Conservation (phyloP, 2,113 vertebrate species). For the Urocynchramus pylzowi region DNA sequence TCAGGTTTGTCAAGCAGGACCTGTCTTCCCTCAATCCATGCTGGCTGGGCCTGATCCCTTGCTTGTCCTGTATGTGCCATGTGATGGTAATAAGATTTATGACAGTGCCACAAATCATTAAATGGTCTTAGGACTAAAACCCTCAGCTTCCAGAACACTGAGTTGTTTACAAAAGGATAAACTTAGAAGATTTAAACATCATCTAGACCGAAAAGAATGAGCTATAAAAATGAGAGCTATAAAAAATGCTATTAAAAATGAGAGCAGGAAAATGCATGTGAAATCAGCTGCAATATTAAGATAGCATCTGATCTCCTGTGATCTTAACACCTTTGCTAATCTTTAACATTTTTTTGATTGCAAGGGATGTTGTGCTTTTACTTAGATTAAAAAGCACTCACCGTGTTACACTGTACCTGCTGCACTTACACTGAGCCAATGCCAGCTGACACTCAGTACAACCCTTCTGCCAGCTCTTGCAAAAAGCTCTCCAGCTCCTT, state of each 20-base stretch:
- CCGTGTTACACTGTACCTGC: neutral
- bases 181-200: neutral
- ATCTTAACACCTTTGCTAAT: neutral
- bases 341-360: neutral
- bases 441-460: neutral
- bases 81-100: neutral
- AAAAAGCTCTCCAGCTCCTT: neutral
- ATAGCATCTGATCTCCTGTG: accelerated
- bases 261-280: neutral
- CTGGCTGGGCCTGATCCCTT: neutral
- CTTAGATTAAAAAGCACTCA: neutral
- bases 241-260: neutral
- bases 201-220: neutral
- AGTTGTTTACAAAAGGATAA: neutral
- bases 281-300: neutral
- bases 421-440: neutral
- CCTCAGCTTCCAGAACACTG: neutral
- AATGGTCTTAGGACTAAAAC: neutral
- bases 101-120: neutral
- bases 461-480: neutral
- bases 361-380: neutral
- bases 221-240: too few relatives aligned
- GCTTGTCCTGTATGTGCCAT: neutral
- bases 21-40: neutral
- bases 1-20: neutral